Evolutionary conservation across 2,113 vertebrate species (phyloP), one percentile per base, ranked within the genome.

Genomic region (Cercocebus atys): DNA sequence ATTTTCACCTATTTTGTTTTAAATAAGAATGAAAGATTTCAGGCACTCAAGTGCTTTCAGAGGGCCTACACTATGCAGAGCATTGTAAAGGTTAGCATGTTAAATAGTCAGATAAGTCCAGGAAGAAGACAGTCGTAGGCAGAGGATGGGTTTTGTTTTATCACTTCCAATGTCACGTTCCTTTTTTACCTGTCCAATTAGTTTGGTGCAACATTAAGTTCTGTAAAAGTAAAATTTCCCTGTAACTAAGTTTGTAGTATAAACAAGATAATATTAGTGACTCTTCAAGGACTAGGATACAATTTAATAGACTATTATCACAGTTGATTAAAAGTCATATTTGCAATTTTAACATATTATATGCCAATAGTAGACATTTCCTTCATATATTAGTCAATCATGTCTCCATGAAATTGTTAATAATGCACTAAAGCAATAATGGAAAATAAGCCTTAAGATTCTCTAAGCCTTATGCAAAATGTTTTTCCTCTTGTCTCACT

Each of bases 301-400:
- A 78, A 57, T 78, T 85, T 78, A 97, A 47, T 43, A 88, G 27
- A n/a, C 95, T 94, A 94, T 13, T 55, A 55, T 75, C n/a, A 45
- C n/a, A 94, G 73, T 82, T 47, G 68, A 83, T 43, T 68, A 8
- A 94, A 93, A 17, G 70, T 75, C n/a, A 92, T 18, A 47, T 20
- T 92, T 57, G 40, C 2, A 84, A 40, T 94, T 17, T 70, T 55
- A 92, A 83, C 95, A 8, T 43, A 96, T 18, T 90, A 68, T n/a
- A 85, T 43, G 16, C 9, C 22, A 94, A 82, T 3, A 79, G 5
- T 50, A 79, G 30, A 75, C 27, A 43, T 40, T 82, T 57, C 23
- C 30, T 76, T 8, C 43, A 25, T 55, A 25, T 55, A 32, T 14
- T 73, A 45, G 57, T 96, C 3, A 61, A 50, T 45, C 64, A 93